Evolutionary conservation across 2,888 invertebrate genomes (phyloP), one percentile per base, ranked within the genome.

Genomic region (Tipula helvola): DNA sequence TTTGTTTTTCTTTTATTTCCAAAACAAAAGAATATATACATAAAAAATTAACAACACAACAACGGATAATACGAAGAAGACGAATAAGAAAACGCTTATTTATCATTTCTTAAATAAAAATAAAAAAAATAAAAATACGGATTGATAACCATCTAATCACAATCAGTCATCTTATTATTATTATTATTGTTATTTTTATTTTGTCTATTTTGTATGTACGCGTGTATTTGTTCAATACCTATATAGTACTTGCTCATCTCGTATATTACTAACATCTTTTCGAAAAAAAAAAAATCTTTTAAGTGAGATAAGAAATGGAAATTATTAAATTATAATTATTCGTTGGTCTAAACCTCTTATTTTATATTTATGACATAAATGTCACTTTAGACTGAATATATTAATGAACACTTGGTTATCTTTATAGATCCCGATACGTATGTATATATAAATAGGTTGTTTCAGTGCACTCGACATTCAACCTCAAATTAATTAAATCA

Each of bases 11-110:
- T 71, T 71, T 71, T 71, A 71, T 28, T 71, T 71, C 28, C 71
- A 71, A 71, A 71, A 71, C 71, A 71, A 71, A 28, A 71, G 71
- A 71, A 71, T 71, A 71, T 71, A 71, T 71, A 71, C 71, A 71
- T 71, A 71, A 71, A 71, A 71, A 71, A 71, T 71, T 71, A 71
- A 71, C 71, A 71, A 71, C 71, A 71, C 71, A 71, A 71, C 71
- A 71, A 71, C 71, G 71, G 28, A 71, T 71, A 16, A 52, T 16
- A 52, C 16, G 28, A 28, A 18, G 71, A 71, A 71, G 71, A 71
- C 28, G 18, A 71, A 18, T 71, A 71, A 71, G 71, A 71, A 71
- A 71, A 71, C 18, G 71, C 71, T 71, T 28, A 71, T 71, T 71
- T 71, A 71, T 71, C 71, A 71, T 71, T 71, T 71, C 71, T 71